phyloP scores from a whole-genome alignment of 2,113 vertebrate genomes.

The Procavia capensis region DNA sequence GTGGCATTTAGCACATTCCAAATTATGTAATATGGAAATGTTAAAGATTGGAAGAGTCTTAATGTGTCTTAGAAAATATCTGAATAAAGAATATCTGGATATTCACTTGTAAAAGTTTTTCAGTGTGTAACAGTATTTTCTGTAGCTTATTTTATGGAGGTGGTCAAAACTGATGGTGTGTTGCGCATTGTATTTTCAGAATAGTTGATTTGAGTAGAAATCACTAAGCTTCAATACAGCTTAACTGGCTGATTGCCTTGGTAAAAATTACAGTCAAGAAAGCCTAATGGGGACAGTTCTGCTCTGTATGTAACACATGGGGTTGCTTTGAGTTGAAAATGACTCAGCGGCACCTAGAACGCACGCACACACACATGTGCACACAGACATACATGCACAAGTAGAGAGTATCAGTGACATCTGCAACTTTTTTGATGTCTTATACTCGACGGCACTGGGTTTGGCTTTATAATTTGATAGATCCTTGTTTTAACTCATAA shows the following conservation, averaged over 20 bases:
- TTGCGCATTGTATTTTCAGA: slow-evolving; percentile 53
- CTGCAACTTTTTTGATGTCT: neutral
- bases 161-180: neutral
- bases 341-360: neutral
- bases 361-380: neutral
- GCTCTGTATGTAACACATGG: neutral
- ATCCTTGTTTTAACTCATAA: neutral
- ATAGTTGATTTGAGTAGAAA: neutral
- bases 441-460: too few species aligned
- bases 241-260: slow-evolving; percentile 9
- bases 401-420: neutral
- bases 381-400: neutral
- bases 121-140: neutral
- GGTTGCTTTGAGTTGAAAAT: neutral
- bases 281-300: neutral
- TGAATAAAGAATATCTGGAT: neutral
- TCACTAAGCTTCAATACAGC: neutral
- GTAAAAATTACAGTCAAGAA: neutral
- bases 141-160: slow-evolving; percentile 3
- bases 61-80: slow-evolving; percentile 29
- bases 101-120: neutral
- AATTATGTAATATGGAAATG: slow-evolving; percentile 25
- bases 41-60: neutral
- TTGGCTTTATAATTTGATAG: neutral
- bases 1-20: slow-evolving; percentile 31